A percentile compares a stretch with the other conserved stretches of the same genome.
These are phyloP conservation scores for Exephanes ischioxanthus DNA, from an alignment of 2,888 invertebrate species.

Conservation along the genomic window DNA sequence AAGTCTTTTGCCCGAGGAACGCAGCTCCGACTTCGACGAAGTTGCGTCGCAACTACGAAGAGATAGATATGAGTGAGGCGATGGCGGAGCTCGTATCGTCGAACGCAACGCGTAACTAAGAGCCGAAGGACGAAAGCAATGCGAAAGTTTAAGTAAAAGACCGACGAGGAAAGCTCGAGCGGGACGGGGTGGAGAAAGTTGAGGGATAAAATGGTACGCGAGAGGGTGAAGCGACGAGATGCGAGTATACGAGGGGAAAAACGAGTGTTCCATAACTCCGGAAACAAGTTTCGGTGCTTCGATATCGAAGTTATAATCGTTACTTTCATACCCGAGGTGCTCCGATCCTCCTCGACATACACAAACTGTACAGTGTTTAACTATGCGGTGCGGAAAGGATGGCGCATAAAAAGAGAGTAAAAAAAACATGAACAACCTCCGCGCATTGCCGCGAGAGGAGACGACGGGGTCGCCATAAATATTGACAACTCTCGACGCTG, in stretches of 20 bases:
- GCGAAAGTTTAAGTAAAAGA: neutral
- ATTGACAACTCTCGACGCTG: neutral
- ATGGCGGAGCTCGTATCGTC: constrained; percentile 54
- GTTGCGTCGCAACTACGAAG: constrained; percentile 24
- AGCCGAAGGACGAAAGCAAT: constrained; percentile 1
- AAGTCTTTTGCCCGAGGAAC: neutral
- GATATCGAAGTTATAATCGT: constrained; percentile 68
- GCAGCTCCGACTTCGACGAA: neutral
- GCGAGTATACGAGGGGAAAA: constrained; percentile 28
- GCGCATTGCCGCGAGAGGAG: neutral
- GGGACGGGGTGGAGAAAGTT: constrained; percentile 51
- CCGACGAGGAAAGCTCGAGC: constrained; percentile 23
- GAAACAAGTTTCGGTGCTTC: constrained; percentile 62
- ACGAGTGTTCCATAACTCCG: constrained; percentile 47
- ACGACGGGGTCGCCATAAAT: neutral
- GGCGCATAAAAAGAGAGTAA: neutral
- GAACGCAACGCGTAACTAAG: constrained; percentile 51
- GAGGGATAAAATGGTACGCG: constrained; percentile 38
- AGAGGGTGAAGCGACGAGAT: constrained; percentile 42
- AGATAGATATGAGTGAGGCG: constrained; percentile 38
- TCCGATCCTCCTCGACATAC: neutral
- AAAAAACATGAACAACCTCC: neutral
- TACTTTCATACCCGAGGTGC: constrained; percentile 37
- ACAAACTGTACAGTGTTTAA: neutral
- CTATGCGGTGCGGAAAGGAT: neutral